Evolutionary conservation across 1,140 invertebrate genomes (phyloP).

Genomic region (Cotesia chilonis): DNA sequence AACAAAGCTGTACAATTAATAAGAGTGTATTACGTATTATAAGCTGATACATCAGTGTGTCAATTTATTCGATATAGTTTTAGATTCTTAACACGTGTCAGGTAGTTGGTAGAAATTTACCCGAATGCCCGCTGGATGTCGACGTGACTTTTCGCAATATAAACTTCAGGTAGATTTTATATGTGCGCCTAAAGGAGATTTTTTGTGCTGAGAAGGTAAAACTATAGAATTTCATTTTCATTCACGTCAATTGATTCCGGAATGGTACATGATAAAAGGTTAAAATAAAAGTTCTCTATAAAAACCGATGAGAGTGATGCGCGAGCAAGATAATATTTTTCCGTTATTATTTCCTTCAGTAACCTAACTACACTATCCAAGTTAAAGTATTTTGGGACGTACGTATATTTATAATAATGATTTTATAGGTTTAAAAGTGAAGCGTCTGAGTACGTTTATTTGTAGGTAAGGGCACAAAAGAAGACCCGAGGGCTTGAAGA

Average conservation of each 20-base stretch:
- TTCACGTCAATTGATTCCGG: slow-evolving; percentile 19
- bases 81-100: slow-evolving; percentile 32
- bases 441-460: background rate
- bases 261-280: background rate
- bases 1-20: background rate
- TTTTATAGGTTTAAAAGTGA: too few relatives aligned
- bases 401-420: too few relatives aligned
- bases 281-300: background rate
- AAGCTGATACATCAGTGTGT: background rate
- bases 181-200: background rate
- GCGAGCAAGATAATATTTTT: background rate
- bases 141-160: slow-evolving; percentile 28
- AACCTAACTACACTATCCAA: background rate
- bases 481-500: slow-evolving; percentile 3
- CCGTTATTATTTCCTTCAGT: background rate
- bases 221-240: slow-evolving; percentile 5
- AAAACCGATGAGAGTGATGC: background rate
- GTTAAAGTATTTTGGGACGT: too few relatives aligned
- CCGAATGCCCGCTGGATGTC: slow-evolving; percentile 13
- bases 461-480: slow-evolving; percentile 1
- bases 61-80: background rate
- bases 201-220: background rate
- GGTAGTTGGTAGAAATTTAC: slow-evolving; percentile 12
- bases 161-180: background rate
- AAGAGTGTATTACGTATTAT: background rate